A percentile compares a stretch with the other conserved stretches of the same genome.
Evolutionary conservation across 2,113 vertebrate species (phyloP).

Genomic region (Steatornis caripensis): DNA sequence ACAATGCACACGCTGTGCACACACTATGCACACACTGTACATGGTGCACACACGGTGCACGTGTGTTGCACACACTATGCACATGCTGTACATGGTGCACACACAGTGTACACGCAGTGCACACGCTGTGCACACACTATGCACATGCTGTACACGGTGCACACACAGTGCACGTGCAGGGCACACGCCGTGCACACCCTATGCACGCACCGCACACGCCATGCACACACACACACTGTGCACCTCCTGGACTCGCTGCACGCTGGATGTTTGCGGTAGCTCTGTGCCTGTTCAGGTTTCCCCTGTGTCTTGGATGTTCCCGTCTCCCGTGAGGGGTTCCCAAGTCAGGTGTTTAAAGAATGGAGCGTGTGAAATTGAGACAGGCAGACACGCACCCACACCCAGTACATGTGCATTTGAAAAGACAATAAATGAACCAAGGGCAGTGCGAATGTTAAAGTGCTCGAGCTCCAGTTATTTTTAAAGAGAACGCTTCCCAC

Average conservation of each 20-base stretch:
- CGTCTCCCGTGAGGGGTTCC: not conserved
- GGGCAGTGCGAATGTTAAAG: not conserved
- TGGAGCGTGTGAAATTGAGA: accelerated
- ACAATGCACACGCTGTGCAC: too few relatives aligned
- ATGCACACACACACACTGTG: not conserved
- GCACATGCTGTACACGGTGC: not conserved
- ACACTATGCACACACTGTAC: too few relatives aligned
- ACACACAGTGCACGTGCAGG: too few relatives aligned
- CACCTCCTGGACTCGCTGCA: too few relatives aligned
- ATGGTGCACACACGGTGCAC: too few relatives aligned
- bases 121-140: not conserved
- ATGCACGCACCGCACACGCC: too few relatives aligned
- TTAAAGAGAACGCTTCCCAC: not conserved
- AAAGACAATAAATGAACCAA: not conserved
- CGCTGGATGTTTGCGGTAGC: not conserved
- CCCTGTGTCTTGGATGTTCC: not conserved
- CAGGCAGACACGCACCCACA: not conserved
- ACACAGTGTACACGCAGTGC: not conserved
- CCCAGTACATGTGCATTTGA: not conserved
- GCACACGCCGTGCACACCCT: accelerated
- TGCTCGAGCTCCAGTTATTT: not conserved
- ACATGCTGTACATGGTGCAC: not conserved
- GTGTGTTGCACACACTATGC: not conserved
- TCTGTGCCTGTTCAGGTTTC: not conserved
- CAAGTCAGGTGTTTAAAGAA: not conserved